These are phyloP conservation scores for Phallusia fumigata DNA, from an alignment of 23 tunicate genomes.

Conservation along the genomic window DNA sequence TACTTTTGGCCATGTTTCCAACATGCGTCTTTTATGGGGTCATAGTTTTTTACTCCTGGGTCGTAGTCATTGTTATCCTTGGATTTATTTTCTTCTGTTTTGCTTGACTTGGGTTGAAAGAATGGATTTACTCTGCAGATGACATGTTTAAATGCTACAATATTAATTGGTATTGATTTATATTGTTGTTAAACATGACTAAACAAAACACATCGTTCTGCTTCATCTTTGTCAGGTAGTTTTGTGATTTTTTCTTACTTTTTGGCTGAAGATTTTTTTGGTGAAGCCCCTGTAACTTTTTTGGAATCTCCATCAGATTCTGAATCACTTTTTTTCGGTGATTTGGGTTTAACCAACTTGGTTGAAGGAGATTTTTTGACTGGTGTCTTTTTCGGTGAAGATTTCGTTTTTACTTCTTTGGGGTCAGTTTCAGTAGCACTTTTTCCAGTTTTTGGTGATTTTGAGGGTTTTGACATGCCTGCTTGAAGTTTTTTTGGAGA, in stretches of 20 bases:
- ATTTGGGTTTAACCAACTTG: background rate
- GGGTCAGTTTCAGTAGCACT: background rate
- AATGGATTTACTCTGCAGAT: slow-evolving; percentile 20
- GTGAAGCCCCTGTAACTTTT: background rate
- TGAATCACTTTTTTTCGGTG: too few relatives aligned
- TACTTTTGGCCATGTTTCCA: slow-evolving; percentile 82
- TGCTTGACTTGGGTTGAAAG: slow-evolving; percentile 21
- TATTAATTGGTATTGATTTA: too few relatives aligned
- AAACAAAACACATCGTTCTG: too few relatives aligned
- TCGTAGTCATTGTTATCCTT: slow-evolving; percentile 37
- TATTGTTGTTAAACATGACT: too few relatives aligned
- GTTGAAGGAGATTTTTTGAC: background rate
- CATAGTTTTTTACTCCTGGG: slow-evolving; percentile 70
- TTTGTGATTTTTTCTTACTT: background rate
- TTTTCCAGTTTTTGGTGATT: background rate
- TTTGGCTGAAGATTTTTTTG: background rate
- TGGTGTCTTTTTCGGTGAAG: background rate
- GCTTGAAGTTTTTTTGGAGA: background rate
- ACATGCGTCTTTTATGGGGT: slow-evolving; percentile 96
- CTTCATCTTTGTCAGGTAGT: too few relatives aligned
- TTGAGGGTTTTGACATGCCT: background rate
- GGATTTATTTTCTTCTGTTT: background rate
- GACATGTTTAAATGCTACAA: background rate
- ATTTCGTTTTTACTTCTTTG: background rate
- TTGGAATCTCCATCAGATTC: background rate